phyloP scores from a whole-genome alignment of 2,888 invertebrate species.

The Torymus aiolomorphi region DNA sequence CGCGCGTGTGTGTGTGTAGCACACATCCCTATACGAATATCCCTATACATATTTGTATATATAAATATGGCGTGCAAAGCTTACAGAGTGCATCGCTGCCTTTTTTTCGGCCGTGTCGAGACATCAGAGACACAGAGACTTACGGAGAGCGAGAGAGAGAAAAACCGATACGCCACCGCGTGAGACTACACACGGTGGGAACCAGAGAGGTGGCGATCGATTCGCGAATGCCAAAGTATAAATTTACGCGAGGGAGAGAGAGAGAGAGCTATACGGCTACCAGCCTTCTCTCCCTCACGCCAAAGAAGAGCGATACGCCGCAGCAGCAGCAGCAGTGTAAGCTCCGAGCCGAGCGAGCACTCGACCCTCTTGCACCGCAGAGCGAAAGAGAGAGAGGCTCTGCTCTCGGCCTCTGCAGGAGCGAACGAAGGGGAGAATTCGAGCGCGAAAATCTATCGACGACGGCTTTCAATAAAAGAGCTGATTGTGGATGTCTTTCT shows the following conservation, averaged over 20 bases:
- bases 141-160: too few species aligned
- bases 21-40: too few species aligned
- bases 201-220: neutral
- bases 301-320: constrained; percentile 30
- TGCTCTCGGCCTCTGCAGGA: neutral
- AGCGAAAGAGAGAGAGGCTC: constrained; percentile 1
- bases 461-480: constrained; percentile 48
- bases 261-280: too few species aligned
- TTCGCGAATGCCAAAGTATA: constrained; percentile 15
- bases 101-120: too few species aligned
- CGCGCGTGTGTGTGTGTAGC: too few species aligned
- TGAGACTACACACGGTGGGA: too few species aligned
- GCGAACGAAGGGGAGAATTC: constrained; percentile 45
- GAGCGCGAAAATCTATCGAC: constrained; percentile 53
- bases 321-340: neutral
- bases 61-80: too few species aligned
- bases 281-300: too few species aligned
- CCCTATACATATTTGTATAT: too few species aligned
- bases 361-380: constrained; percentile 47
- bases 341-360: constrained; percentile 6
- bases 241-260: neutral
- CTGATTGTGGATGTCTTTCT: constrained; percentile 26
- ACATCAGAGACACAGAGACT: too few species aligned
- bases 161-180: too few species aligned
- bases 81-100: too few species aligned